phyloP scores from a whole-genome alignment of 2,113 vertebrate genomes.

The Notarius quadriscutis region DNA sequence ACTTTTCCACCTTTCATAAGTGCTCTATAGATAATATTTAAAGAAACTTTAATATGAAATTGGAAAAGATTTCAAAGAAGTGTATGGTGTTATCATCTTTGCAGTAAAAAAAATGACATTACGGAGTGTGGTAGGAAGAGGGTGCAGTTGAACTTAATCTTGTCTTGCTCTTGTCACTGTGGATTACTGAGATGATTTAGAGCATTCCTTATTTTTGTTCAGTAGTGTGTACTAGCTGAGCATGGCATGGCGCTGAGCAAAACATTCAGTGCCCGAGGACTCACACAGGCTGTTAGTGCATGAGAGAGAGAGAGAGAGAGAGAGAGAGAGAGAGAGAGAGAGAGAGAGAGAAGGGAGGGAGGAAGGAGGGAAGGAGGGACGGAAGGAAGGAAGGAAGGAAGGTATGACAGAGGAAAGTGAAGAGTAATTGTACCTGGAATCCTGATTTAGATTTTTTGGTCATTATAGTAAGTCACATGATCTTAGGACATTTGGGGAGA shows the following conservation, averaged over 20 bases:
- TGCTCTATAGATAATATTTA: not conserved
- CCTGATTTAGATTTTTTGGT: slow-evolving; percentile 7
- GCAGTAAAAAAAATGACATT: not conserved
- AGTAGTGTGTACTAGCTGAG: slow-evolving; percentile 22
- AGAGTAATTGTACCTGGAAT: slow-evolving; percentile 19
- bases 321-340: too few relatives aligned
- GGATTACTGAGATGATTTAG: slow-evolving; percentile 33
- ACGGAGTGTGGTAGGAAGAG: not conserved
- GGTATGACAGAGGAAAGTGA: slow-evolving; percentile 6
- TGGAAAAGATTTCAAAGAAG: not conserved
- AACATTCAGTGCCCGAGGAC: slow-evolving; percentile 38
- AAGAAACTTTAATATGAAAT: not conserved
- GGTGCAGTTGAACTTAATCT: slow-evolving; percentile 23
- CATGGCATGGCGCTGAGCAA: slow-evolving; percentile 28
- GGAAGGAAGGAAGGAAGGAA: not conserved
- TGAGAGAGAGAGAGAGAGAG: slow-evolving; percentile 15
- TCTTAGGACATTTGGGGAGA: not conserved
- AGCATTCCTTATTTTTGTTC: slow-evolving; percentile 17
- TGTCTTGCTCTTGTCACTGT: slow-evolving; percentile 35
- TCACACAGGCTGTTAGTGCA: slow-evolving; percentile 44
- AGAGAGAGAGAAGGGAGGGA: too few relatives aligned
- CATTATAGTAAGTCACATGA: slow-evolving; percentile 18
- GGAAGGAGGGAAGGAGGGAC: not conserved
- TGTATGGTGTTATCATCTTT: not conserved
- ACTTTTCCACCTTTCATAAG: not conserved